Base-by-base conservation (phyloP, 2,888 invertebrate genomes). In the Nasonovia ribisnigri region DNA sequence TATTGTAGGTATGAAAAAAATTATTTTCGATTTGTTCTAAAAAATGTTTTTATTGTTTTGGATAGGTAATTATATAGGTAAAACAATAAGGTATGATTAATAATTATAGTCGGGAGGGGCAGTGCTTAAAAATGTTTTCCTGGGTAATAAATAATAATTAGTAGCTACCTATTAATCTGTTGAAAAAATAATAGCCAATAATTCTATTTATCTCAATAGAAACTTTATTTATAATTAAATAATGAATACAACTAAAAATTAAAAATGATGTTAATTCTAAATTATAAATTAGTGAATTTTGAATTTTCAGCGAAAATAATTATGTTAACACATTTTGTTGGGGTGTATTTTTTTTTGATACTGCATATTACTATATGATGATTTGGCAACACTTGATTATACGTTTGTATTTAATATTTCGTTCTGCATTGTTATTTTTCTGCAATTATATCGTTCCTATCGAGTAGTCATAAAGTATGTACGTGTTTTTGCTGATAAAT, bases 401-500 rank as follows among this genome's bases (percentile, higher is more conserved):
- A 86, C 43, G 36, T 42, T 86, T 48, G 20, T 92, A 51, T 87
- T 92, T 92, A 60, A 67, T 67, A 67, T 92, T 92, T 92, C 87
- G 92, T 92, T 92, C 60, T 92, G 92, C 92, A 48, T 92, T 92
- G 87, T 92, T 92, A 92, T 92, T 87, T 87, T n/a, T 60, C 60
- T 92, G 48, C 48, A 92, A 92, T 92, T 92, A 92, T 87, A 87
- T 92, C 67, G 92, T 92, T 92, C 92, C 92, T 67, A 87, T 67
- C 29, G 87, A 92, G 48, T 87, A 92, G 36, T 87, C 60, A 36
- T 87, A 42, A 60, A 60, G 26, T 60, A 92, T 88, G 67, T 60
- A 51, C 20, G 48, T 92, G 87, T 67, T 51, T 88, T 67, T 92
- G 1, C 48, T 88, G 60, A 92, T 88, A 88, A 48, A 20, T 67